Base-by-base conservation (phyloP, 2,797 vertebrate genomes). In the Acanthurus lineatus region DNA sequence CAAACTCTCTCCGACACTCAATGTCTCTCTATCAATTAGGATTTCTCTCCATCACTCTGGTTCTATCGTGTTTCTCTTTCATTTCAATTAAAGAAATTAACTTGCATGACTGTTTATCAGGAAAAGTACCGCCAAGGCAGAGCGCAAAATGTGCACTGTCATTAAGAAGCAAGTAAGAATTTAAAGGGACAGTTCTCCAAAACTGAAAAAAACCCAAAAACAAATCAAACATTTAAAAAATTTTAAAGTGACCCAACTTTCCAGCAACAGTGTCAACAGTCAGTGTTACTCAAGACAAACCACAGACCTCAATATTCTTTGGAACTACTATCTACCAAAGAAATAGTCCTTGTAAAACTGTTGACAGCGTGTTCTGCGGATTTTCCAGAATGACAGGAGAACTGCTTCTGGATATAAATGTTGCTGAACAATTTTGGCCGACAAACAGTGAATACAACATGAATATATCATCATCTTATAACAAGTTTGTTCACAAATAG, bases 21-120 rank as follows among this genome's bases (percentile, higher is more conserved):
- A 6, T 25, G 63, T 76, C 79, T 86, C 73, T 78, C 79, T 60
- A 73, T 83, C 90, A 82, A 80, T 87, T 77, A 83, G 32, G 38
- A 47, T 63, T 69, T 69, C 73, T 3, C 81, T 75, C 77, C 56
- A 64, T 83, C 73, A 22, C 58, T 48, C 47, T 2, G 62, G 56
- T 70, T 56, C 61, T 17, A 20, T 61, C 38, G 10, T 4, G 20
- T 58, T 64, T 67, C 56, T 58, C 69, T 22, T 48, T 76, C 53
- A 57, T 64, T 77, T 72, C 57, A 73, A 62, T 85, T 69, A 64
- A 54, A 72, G 35, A 49, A 57, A 84, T 86, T 42, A 77, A 73
- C 70, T 76, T 5, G 7, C 62, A 62, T 7, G 76, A 25, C 35
- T 40, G 52, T 76, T 81, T 70, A 60, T 66, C 15, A 44, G 40